These are phyloP conservation scores for Diabrotica undecimpunctata DNA, from an alignment of 1,140 invertebrate genomes.

Conservation along the genomic window DNA sequence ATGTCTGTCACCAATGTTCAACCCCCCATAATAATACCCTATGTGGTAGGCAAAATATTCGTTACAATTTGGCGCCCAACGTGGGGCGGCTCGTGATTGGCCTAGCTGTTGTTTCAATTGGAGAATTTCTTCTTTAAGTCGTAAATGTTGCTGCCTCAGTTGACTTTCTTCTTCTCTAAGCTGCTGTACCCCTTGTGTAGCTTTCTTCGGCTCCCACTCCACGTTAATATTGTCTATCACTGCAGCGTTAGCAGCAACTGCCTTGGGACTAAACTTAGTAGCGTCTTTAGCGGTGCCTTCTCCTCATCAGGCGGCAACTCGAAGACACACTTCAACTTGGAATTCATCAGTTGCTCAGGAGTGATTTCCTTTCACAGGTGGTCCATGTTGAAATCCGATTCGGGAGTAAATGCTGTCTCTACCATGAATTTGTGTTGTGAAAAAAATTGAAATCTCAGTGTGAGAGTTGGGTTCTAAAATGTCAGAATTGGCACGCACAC, in stretches of 20 bases:
- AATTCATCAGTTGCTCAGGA: constrained; percentile 84
- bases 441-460: constrained; percentile 81
- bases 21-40: too few species aligned
- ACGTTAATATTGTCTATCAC: constrained; percentile 23
- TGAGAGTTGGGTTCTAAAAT: constrained; percentile 70
- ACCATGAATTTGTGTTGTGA: constrained; percentile 99
- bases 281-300: constrained; percentile 27
- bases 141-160: constrained; percentile 76
- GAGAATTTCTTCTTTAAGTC: constrained; percentile 66
- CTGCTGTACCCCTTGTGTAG: constrained; percentile 60
- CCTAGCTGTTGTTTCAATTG: constrained; percentile 49
- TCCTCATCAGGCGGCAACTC: constrained; percentile 66
- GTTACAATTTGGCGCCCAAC: too few species aligned
- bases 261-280: constrained; percentile 35
- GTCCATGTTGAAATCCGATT: constrained; percentile 69
- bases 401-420: constrained; percentile 84
- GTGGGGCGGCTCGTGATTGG: constrained; percentile 24
- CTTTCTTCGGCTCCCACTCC: constrained; percentile 62
- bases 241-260: constrained; percentile 13
- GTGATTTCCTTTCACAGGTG: constrained; percentile 86
- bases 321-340: constrained; percentile 92
- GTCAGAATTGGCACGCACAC: constrained; percentile 97
- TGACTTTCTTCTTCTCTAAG: constrained; percentile 65
- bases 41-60: too few species aligned
- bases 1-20: too few species aligned